phyloP scores from a whole-genome alignment of 2,797 vertebrate genomes.

The Dromococcyx pavoninus region DNA sequence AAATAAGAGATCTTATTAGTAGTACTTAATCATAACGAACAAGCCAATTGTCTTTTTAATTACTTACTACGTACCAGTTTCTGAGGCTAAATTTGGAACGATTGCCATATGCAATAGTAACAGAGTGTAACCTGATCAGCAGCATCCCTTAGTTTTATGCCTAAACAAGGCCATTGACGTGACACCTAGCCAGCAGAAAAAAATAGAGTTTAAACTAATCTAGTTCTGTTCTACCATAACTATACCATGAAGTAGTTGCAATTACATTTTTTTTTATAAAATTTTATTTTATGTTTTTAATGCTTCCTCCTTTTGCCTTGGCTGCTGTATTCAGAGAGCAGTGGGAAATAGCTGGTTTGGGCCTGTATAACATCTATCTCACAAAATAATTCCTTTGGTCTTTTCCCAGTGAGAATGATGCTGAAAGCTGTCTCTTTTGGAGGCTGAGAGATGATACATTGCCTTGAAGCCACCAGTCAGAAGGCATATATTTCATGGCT shows the following conservation, averaged over 20 bases:
- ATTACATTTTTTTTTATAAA: neutral
- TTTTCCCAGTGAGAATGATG: neutral
- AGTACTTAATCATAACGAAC: neutral
- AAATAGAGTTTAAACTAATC: neutral
- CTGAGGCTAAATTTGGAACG: neutral
- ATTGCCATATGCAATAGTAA: neutral
- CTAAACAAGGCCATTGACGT: neutral
- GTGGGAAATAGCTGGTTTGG: neutral
- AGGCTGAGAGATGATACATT: neutral
- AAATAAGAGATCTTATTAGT: slow-evolving; percentile 3
- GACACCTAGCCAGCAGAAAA: neutral
- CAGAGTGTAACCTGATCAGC: neutral
- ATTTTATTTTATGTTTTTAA: neutral
- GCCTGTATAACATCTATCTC: neutral
- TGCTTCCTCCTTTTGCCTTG: neutral
- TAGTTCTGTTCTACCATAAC: neutral
- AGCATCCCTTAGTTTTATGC: neutral
- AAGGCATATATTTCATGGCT: neutral
- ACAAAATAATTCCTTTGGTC: neutral
- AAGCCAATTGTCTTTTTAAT: neutral
- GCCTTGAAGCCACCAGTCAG: neutral
- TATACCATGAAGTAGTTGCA: neutral
- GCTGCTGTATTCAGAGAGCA: neutral
- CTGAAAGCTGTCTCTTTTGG: neutral
- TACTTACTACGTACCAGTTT: neutral